Percentiles rank a stretch among this genome's conserved stretches.
Conservation (phyloP, 1,140 invertebrate species). For the Xylocopa sonorina region DNA sequence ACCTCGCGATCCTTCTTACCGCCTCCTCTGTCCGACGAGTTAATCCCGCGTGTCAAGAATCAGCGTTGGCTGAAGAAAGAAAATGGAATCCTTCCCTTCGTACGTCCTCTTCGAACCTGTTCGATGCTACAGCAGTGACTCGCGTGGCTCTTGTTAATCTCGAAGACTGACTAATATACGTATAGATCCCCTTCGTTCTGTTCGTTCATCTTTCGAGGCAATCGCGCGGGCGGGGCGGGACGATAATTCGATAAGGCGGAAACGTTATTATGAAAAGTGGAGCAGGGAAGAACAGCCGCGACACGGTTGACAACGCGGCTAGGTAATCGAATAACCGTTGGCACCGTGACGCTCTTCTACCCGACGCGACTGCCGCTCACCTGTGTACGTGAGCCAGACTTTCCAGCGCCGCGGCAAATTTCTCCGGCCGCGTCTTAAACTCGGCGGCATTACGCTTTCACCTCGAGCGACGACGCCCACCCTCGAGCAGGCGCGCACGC, state of each 20-base stretch:
- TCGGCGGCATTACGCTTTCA: slow-evolving; percentile 43
- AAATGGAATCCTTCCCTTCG: no score
- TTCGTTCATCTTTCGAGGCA: not conserved
- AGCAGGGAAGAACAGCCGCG: slow-evolving; percentile 31
- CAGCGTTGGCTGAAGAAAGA: no score
- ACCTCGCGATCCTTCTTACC: not conserved
- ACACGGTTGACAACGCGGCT: slow-evolving; percentile 59
- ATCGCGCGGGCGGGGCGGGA: not conserved
- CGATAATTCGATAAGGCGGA: not conserved
- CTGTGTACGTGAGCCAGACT: not conserved
- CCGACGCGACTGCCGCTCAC: slow-evolving; percentile 28
- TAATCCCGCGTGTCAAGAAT: not conserved
- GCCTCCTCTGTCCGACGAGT: not conserved
- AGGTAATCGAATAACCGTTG: slow-evolving; percentile 63
- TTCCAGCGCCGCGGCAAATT: slow-evolving; percentile 40
- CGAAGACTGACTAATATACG: no score
- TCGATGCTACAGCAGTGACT: no score
- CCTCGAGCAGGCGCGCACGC: slow-evolving; percentile 23
- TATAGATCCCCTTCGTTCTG: no score
- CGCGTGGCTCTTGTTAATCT: no score
- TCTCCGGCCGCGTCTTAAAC: slow-evolving; percentile 48
- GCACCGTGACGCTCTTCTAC: slow-evolving; percentile 44
- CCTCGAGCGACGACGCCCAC: slow-evolving; percentile 28
- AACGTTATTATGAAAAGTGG: slow-evolving; percentile 35
- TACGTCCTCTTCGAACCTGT: no score